Evolutionary conservation across 2,797 vertebrate species (phyloP).

Genomic region (Carcharodon carcharias): DNA sequence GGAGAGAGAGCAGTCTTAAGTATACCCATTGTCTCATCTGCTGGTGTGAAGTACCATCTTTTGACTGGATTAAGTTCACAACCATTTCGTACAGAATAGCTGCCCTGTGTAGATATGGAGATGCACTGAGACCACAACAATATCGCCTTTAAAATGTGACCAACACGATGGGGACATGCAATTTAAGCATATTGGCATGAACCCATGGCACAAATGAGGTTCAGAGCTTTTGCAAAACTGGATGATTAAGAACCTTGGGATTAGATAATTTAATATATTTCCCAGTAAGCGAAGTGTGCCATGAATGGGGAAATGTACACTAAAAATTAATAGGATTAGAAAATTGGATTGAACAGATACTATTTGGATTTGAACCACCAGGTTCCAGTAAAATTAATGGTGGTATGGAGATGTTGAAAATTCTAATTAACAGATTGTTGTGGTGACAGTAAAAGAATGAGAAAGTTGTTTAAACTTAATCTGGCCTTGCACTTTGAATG

Average conservation of each 20-base stretch:
- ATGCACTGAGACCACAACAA: neutral
- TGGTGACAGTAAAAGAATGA: neutral
- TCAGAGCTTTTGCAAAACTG: neutral
- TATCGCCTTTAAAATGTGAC: neutral
- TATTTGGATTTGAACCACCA: neutral
- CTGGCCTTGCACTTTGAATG: neutral
- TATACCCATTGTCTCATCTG: too few relatives aligned
- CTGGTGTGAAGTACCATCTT: neutral
- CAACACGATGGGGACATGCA: neutral
- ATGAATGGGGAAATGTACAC: neutral
- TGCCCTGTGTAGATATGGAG: neutral
- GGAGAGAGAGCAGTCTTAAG: neutral
- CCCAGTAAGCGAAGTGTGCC: neutral
- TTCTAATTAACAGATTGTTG: neutral
- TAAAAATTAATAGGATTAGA: neutral
- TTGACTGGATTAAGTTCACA: neutral
- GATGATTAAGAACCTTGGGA: neutral
- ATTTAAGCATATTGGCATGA: neutral
- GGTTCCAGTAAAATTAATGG: neutral
- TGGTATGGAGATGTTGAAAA: neutral
- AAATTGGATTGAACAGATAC: neutral
- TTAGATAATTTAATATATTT: neutral
- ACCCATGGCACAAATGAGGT: neutral
- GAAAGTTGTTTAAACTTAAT: neutral
- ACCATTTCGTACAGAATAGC: neutral